Percentiles rank a stretch among this genome's conserved stretches.
phyloP scores from a whole-genome alignment of 2,888 invertebrate species.

The Boloria euphrosyne region DNA sequence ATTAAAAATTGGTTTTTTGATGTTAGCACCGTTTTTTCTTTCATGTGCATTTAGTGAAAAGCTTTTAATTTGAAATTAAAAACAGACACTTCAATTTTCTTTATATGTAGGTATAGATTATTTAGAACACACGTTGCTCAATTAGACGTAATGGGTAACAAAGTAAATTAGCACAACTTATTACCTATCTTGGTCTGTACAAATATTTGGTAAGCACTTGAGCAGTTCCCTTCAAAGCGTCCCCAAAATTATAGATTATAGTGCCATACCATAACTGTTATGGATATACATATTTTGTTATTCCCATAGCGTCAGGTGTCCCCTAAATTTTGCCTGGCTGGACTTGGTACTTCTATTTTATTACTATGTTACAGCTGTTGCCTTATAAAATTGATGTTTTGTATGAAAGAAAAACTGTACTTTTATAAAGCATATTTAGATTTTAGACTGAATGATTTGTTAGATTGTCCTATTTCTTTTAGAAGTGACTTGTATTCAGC shows the following conservation, averaged over 20 bases:
- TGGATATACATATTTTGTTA: constrained; percentile 28
- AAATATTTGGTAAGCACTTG: constrained; percentile 32
- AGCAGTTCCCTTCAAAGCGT: constrained; percentile 25
- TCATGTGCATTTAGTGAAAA: too few relatives aligned
- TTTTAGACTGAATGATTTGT: too few relatives aligned
- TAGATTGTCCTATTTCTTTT: too few relatives aligned
- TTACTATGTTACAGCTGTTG: constrained; percentile 21
- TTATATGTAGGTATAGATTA: too few relatives aligned
- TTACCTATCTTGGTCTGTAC: constrained; percentile 19
- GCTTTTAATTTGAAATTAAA: too few relatives aligned
- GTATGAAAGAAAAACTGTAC: background rate
- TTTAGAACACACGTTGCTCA: background rate
- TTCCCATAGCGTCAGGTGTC: constrained; percentile 29
- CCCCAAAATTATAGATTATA: constrained; percentile 28
- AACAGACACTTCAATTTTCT: too few relatives aligned
- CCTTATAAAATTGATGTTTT: constrained; percentile 22
- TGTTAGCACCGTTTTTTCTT: too few relatives aligned
- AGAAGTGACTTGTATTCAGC: too few relatives aligned
- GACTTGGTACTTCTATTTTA: constrained; percentile 26
- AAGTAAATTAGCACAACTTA: constrained; percentile 16
- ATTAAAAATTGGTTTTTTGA: too few relatives aligned
- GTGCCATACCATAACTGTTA: constrained; percentile 27
- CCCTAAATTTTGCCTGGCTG: constrained; percentile 18
- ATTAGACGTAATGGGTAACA: constrained; percentile 13
- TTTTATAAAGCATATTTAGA: background rate